Percentiles rank a stretch among this genome's conserved stretches.
Conservation (phyloP, 2,888 invertebrate species). For the Oconnorella tubifera region DNA sequence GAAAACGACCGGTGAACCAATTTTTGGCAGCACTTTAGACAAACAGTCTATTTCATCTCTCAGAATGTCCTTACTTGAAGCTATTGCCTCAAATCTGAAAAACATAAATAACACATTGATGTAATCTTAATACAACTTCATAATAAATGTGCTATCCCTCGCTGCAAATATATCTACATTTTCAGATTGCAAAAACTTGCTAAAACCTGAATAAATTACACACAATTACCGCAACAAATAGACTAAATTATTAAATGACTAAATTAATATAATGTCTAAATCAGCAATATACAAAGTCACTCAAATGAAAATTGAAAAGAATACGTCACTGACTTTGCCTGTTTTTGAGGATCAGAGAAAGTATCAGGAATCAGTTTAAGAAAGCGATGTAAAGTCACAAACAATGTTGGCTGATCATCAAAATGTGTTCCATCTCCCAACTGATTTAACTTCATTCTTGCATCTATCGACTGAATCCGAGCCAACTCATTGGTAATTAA, state of each 20-base stretch:
- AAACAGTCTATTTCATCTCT: constrained; percentile 59
- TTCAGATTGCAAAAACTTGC: no score
- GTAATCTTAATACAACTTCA: no score
- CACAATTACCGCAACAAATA: no score
- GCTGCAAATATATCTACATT: no score
- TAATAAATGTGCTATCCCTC: no score
- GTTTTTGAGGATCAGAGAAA: constrained; percentile 6
- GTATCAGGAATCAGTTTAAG: constrained; percentile 2
- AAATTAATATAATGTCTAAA: no score
- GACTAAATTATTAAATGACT: no score
- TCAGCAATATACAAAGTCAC: no score
- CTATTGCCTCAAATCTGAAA: constrained; percentile 42
- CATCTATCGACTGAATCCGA: neutral
- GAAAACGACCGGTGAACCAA: constrained; percentile 73
- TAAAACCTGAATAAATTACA: no score
- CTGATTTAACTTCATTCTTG: neutral
- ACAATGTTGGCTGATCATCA: constrained; percentile 7
- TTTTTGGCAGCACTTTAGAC: constrained; percentile 67
- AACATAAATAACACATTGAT: no score
- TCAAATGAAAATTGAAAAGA: no score
- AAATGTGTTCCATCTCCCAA: neutral
- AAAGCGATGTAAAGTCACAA: constrained; percentile 5
- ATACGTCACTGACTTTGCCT: constrained; percentile 7
- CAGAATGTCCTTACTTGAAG: constrained; percentile 62
- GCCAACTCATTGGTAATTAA: neutral